phyloP scores from a whole-genome alignment of 2,797 vertebrate genomes.

The Leptatherina wallacei region DNA sequence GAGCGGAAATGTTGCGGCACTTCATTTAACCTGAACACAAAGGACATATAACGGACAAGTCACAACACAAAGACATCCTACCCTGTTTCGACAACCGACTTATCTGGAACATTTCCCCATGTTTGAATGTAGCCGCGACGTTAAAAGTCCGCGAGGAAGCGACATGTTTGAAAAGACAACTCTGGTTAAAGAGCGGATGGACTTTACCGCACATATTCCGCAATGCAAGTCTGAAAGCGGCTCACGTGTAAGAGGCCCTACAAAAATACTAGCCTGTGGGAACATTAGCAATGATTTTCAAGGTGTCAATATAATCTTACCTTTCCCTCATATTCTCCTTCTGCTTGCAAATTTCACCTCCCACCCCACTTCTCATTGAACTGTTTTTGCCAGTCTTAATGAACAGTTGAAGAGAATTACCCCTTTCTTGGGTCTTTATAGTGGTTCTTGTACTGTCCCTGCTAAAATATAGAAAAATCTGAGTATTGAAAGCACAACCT shows the following conservation, averaged over 20 bases:
- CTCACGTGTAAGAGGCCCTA: conserved; percentile 50
- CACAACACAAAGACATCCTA: too few species aligned
- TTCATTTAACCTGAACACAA: too few species aligned
- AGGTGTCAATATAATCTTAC: conserved; percentile 63
- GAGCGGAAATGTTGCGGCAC: too few species aligned
- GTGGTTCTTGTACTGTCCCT: conserved; percentile 39
- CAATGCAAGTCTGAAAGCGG: too few species aligned
- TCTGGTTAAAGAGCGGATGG: too few species aligned
- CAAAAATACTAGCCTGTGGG: conserved; percentile 75
- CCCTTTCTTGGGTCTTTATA: conserved; percentile 50
- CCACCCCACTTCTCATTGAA: conserved; percentile 56
- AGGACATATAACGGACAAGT: too few species aligned
- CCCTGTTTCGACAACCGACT: too few species aligned
- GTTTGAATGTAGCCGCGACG: too few species aligned
- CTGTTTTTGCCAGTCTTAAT: conserved; percentile 65
- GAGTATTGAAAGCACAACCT: conserved; percentile 25
- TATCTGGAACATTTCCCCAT: too few species aligned
- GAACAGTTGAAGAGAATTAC: conserved; percentile 52
- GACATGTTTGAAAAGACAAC: too few species aligned
- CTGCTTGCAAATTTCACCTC: conserved; percentile 51
- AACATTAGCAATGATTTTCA: conserved; percentile 75
- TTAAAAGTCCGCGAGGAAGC: too few species aligned
- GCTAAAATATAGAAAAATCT: conserved; percentile 24
- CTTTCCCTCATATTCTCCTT: conserved; percentile 57
- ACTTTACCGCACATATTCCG: too few species aligned